Percentiles rank a stretch among this genome's conserved stretches.
phyloP scores from a whole-genome alignment of 2,888 invertebrate species.

The Nesidiocoris tenuis region DNA sequence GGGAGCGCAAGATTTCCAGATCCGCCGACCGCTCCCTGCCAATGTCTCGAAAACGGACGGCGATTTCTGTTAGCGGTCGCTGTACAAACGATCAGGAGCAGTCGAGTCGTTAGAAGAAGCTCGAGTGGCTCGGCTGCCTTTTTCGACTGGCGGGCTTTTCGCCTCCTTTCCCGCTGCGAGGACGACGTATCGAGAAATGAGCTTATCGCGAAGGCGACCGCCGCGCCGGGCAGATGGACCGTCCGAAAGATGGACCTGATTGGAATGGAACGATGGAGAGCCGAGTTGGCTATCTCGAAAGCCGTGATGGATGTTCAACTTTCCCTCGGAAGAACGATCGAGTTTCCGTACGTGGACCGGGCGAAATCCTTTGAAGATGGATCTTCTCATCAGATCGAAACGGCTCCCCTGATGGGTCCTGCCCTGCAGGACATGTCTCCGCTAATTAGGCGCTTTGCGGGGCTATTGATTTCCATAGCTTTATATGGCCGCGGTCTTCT shows the following conservation, averaged over 20 bases:
- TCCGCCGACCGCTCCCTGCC: neutral
- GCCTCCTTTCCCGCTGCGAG: neutral
- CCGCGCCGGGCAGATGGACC: neutral
- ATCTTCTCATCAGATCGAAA: neutral
- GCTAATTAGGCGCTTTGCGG: no score
- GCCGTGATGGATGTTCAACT: neutral
- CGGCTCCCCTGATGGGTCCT: neutral
- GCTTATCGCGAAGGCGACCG: no score
- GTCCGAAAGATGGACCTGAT: neutral
- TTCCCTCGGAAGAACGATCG: neutral
- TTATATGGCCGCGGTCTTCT: no score
- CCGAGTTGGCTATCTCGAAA: neutral
- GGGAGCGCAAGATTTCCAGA: neutral
- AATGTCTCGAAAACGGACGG: neutral
- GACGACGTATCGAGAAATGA: no score
- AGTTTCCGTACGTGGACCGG: neutral
- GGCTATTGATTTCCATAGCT: no score
- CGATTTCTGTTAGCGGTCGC: neutral
- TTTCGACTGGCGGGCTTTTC: neutral
- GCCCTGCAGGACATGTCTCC: neutral
- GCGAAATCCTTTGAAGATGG: neutral
- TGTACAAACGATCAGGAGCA: neutral
- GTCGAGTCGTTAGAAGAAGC: neutral
- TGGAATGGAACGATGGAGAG: neutral
- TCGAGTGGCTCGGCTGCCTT: neutral